phyloP scores from a whole-genome alignment of 2,888 invertebrate species.

The Pedicia rivosa region DNA sequence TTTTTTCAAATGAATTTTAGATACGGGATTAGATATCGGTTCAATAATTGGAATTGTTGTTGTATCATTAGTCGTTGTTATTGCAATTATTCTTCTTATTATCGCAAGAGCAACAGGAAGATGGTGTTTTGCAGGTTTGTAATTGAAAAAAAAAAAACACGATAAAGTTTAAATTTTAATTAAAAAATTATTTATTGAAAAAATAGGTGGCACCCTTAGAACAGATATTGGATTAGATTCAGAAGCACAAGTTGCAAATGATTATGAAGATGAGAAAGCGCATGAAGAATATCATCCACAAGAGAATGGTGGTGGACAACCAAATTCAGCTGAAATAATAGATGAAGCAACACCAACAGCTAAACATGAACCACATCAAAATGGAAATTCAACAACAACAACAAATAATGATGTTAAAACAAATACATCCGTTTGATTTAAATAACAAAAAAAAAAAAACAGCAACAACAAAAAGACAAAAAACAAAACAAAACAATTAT shows the following conservation, averaged over 20 bases:
- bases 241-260: constrained; percentile 43
- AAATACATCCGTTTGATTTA: constrained; percentile 24
- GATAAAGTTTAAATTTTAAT: constrained; percentile 10
- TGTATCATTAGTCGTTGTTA: constrained; percentile 49
- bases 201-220: constrained; percentile 43
- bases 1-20: constrained; percentile 26
- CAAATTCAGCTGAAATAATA: constrained; percentile 27
- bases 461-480: too few species aligned
- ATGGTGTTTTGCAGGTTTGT: constrained; percentile 81
- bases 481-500: too few species aligned
- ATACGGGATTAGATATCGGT: constrained; percentile 53
- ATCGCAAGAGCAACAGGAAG: constrained; percentile 66
- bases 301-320: constrained; percentile 26
- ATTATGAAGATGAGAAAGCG: constrained; percentile 35
- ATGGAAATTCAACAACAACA: constrained; percentile 24
- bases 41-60: constrained; percentile 61
- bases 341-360: constrained; percentile 28
- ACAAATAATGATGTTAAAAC: constrained; percentile 22
- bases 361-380: constrained; percentile 27
- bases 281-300: constrained; percentile 14
- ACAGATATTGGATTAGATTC: constrained; percentile 43
- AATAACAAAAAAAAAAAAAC: too few species aligned
- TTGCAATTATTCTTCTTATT: constrained; percentile 34
- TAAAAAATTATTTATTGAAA: constrained; percentile 34
- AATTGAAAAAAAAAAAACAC: too few species aligned